Conservation (phyloP, 1,140 invertebrate species). For the Zelostemma sp. region DNA sequence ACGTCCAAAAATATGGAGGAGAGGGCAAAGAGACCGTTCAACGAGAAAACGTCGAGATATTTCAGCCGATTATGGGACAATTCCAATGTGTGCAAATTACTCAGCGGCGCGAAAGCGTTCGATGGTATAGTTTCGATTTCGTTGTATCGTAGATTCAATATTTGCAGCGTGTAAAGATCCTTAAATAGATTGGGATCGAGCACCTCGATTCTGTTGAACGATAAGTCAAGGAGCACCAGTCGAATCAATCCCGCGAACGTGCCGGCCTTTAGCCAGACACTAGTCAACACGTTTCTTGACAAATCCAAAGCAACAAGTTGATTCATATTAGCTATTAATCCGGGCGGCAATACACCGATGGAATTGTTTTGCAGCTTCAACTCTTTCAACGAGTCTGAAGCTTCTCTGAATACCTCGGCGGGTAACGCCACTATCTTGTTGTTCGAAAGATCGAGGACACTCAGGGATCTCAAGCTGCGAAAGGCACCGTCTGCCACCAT, state of each 20-base stretch:
- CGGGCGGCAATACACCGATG: slow-evolving; percentile 83
- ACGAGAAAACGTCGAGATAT: slow-evolving; percentile 79
- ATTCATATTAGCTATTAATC: slow-evolving; percentile 85
- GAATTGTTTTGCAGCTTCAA: slow-evolving; percentile 91
- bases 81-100: slow-evolving; percentile 85
- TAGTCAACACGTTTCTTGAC: slow-evolving; percentile 88
- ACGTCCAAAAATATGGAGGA: slow-evolving; percentile 83
- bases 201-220: slow-evolving; percentile 85
- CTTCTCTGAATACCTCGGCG: slow-evolving; percentile 85
- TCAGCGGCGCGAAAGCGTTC: slow-evolving; percentile 83
- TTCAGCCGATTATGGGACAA: slow-evolving; percentile 83
- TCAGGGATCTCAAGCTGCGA: slow-evolving; percentile 81
- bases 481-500: slow-evolving; percentile 87
- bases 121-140: slow-evolving; percentile 81
- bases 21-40: slow-evolving; percentile 87
- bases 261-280: slow-evolving; percentile 83
- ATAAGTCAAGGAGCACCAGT: slow-evolving; percentile 86
- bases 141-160: slow-evolving; percentile 85
- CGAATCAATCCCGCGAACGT: slow-evolving; percentile 90
- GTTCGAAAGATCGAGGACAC: slow-evolving; percentile 86
- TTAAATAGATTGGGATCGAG: slow-evolving; percentile 85
- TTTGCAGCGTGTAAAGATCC: slow-evolving; percentile 85
- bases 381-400: slow-evolving; percentile 83
- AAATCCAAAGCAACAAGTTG: slow-evolving; percentile 88
- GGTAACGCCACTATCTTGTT: slow-evolving; percentile 91